Evolutionary conservation across 2,113 vertebrate genomes (phyloP), one percentile per base, ranked within the genome.

Genomic region (Acanthisitta chloris): DNA sequence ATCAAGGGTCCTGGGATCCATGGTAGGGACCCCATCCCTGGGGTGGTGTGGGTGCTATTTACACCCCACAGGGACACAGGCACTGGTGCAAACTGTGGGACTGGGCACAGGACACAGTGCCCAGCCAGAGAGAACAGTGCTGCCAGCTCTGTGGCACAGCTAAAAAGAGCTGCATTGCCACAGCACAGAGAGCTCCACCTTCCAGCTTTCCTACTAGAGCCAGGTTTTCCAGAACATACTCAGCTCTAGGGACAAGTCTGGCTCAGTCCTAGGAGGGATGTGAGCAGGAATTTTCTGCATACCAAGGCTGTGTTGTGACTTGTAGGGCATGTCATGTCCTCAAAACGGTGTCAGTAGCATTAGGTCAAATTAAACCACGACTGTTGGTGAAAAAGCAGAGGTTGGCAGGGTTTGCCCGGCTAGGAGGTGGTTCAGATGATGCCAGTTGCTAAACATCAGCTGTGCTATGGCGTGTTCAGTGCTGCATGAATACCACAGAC

Each of bases 381-480:
- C 34, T 79, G 25, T 5, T 46, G 55, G 23, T 4, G 3, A 83
- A 77, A 78, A 59, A 88, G 29, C 42, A 55, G 52, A 80, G 17
- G 25, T 9, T 88, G 94, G 71, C 61, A 81, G 62, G 55, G 26
- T 54, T 49, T 45, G 11, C 33, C 40, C 43, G n/a, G 40, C 52
- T 40, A 71, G 74, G n/a, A 80, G 36, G 31, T 51, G 33, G 7
- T 14, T 17, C 71, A 88, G 43, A 55, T 17, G 12, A 55, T 0
- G 4, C 1, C 2, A n/a, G 25, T 57, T 88, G 21, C 67, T 88
- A 58, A 88, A 20, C 36, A 14, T 76, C 58, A 67, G 26, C n/a
- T 10, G 5, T 3, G 4, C 40, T 4, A 5, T 0, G 0, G 49
- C 0, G 0, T n/a, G 61, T 70, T 76, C n/a, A 24, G 28, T 31